phyloP scores from a whole-genome alignment of 2,113 vertebrate genomes.

The Strix aluco region DNA sequence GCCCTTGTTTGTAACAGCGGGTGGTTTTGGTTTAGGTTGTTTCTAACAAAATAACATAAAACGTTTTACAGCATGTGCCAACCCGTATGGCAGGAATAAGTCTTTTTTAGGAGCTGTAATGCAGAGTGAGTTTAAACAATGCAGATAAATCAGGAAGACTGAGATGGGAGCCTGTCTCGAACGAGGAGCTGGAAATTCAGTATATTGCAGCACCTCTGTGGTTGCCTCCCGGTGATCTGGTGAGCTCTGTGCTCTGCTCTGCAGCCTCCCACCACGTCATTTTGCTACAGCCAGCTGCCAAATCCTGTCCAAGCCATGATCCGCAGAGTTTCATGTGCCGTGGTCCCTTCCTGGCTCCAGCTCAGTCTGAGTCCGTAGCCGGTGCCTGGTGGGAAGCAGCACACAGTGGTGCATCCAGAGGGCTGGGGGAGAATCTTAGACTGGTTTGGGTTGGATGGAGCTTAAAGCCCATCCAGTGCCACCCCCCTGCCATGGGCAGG shows the following conservation, averaged over 20 bases:
- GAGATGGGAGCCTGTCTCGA: neutral
- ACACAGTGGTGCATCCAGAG: too few relatives aligned
- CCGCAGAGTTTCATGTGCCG: accelerated
- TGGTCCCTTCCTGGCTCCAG: neutral
- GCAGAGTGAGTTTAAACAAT: neutral
- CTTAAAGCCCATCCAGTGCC: too few relatives aligned
- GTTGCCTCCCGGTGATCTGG: neutral
- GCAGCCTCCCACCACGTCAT: neutral
- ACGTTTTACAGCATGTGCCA: neutral
- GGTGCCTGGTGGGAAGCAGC: neutral
- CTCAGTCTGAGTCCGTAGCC: neutral
- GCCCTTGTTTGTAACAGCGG: neutral
- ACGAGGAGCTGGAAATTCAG: neutral
- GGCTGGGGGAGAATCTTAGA: neutral
- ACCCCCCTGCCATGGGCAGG: too few relatives aligned
- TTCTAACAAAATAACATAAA: neutral
- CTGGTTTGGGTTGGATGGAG: too few relatives aligned
- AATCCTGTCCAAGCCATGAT: too few relatives aligned
- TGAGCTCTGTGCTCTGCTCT: neutral
- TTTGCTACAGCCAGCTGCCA: neutral
- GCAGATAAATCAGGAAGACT: neutral
- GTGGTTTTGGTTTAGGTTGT: too few relatives aligned
- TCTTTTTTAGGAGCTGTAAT: neutral
- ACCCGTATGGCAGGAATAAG: neutral
- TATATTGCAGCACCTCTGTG: too few relatives aligned